Evolutionary conservation across 2,797 vertebrate genomes (phyloP).

Genomic region (Pseudochirops cupreus): DNA sequence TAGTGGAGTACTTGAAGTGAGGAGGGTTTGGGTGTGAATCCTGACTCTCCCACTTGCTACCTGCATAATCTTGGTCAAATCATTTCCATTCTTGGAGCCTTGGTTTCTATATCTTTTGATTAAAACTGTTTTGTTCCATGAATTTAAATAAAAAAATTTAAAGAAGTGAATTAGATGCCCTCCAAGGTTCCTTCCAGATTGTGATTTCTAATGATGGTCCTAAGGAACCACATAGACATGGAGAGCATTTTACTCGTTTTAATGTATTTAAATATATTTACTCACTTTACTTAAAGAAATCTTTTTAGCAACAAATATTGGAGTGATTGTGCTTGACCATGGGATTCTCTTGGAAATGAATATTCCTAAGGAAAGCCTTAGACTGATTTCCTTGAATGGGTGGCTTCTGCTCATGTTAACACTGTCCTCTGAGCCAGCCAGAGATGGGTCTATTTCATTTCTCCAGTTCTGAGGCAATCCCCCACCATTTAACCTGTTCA

Average conservation of each 20-base stretch:
- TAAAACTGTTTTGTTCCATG: background rate
- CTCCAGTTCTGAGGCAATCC: background rate
- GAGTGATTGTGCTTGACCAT: background rate
- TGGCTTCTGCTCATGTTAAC: background rate
- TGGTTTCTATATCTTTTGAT: background rate
- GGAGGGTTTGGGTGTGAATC: background rate
- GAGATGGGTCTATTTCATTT: background rate
- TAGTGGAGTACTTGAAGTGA: background rate
- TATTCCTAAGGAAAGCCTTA: background rate
- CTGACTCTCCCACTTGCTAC: background rate
- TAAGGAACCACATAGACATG: background rate
- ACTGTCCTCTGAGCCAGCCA: background rate
- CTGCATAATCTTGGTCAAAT: background rate
- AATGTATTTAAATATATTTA: background rate
- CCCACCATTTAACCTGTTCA: background rate
- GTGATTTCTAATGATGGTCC: background rate
- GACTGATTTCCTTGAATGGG: background rate
- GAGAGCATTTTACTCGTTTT: background rate
- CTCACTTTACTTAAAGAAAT: background rate
- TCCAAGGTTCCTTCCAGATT: background rate
- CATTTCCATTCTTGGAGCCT: background rate
- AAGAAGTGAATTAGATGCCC: background rate
- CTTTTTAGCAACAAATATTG: background rate
- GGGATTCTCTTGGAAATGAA: background rate
- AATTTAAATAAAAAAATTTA: background rate